Evolutionary conservation across 2,797 vertebrate genomes (phyloP), one percentile per base, ranked within the genome.

Genomic region (Mallotus villosus): DNA sequence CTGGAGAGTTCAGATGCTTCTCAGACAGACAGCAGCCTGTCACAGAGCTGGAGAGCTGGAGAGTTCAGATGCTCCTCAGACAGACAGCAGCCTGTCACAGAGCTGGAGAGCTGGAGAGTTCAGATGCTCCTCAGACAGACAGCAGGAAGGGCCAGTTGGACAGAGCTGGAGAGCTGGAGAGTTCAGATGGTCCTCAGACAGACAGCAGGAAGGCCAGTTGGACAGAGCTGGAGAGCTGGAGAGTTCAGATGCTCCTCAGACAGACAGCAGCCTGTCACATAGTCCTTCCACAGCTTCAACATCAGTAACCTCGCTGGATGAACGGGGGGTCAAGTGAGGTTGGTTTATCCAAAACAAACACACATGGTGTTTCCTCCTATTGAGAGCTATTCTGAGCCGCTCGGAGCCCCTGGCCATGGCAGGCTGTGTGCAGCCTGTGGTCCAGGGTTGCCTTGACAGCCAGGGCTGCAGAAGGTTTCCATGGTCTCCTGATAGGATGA

Each of bases 381-480:
- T 86, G 81, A 90, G 74, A 17, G 62, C 73, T 80, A 80, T 76
- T 87, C 81, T 78, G 82, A 86, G 83, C 82, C 76, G 83, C 71
- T 72, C 5, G 75, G 76, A 69, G 29, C 19, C 29, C 34, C 60
- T 68, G 74, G 78, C 75, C 68, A 82, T 29, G 70, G 80, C 72
- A 65, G 70, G 62, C 82, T 80, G 72, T 80, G 71, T 46, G 4
- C 75, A 81, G 85, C 76, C 79, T 86, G 82, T 81, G 82, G 76
- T 46, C 3, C 77, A 57, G 72, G 68, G 88, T 88, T 90, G 88
- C 84, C 85, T 80, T 84, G 81, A 88, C 88, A 87, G 88, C 86
- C 70, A 62, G 60, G 66, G 69, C 49, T 73, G 71, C 79, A 86
- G 71, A 78, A 86, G 71, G 78, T 85, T 81, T 85, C 80, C 25